Conservation (phyloP, 2,888 invertebrate genomes). For the Pharmacophagus antenor region DNA sequence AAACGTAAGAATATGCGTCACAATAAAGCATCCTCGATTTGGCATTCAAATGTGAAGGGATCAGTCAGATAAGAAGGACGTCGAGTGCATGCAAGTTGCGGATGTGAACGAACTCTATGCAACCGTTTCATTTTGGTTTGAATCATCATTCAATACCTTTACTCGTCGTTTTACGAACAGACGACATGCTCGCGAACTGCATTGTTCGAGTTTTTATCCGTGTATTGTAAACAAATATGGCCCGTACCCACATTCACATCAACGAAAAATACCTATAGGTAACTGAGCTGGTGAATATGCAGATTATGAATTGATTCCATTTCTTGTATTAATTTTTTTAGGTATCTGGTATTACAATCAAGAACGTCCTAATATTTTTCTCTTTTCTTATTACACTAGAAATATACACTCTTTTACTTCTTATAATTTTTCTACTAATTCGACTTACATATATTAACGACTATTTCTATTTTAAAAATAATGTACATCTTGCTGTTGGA, state of each 20-base stretch:
- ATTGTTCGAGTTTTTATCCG: conserved; percentile 23
- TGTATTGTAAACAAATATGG: conserved; percentile 10
- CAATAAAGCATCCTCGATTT: conserved; percentile 7
- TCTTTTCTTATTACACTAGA: no score
- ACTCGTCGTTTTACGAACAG: conserved; percentile 20
- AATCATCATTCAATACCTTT: conserved; percentile 22
- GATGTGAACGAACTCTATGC: conserved; percentile 27
- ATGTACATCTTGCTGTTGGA: no score
- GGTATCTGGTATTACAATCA: no score
- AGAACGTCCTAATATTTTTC: no score
- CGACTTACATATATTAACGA: no score
- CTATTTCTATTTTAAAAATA: no score
- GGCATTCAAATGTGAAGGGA: conserved; percentile 7
- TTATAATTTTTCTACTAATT: no score
- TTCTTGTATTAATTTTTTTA: no score
- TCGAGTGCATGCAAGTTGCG: conserved; percentile 14
- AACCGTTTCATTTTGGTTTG: conserved; percentile 21
- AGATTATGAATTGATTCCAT: no score
- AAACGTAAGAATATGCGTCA: neutral
- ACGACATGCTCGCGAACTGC: neutral
- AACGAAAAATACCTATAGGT: no score
- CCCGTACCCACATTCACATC: neutral
- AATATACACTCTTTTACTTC: no score
- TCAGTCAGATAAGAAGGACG: conserved; percentile 23
- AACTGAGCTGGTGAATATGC: no score